Conservation (phyloP, 1,140 invertebrate species). For the Uloborus diversus region DNA sequence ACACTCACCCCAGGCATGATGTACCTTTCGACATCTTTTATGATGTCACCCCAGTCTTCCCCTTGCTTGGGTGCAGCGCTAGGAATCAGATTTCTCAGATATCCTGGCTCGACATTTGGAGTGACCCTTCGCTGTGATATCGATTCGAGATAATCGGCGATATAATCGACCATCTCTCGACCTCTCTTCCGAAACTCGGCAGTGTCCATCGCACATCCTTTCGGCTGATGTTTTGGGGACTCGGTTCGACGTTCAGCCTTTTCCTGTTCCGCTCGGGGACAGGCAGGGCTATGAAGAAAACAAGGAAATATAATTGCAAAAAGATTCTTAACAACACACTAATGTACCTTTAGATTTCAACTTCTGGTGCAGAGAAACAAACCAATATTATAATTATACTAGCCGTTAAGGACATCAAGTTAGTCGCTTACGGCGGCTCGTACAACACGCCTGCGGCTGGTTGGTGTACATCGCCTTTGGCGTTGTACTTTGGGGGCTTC, state of each 20-base stretch:
- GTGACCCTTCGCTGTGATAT: constrained; percentile 82
- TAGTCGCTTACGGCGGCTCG: too few relatives aligned
- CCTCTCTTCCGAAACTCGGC: constrained; percentile 74
- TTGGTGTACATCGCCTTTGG: too few relatives aligned
- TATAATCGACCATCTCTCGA: constrained; percentile 98
- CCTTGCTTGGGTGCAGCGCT: constrained; percentile 82
- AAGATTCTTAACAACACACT: background rate
- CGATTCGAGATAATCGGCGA: constrained; percentile 92
- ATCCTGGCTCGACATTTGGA: constrained; percentile 90
- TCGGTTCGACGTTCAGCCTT: background rate
- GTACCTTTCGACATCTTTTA: constrained; percentile 91
- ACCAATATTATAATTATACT: too few relatives aligned
- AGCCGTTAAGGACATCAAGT: too few relatives aligned
- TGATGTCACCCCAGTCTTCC: constrained; percentile 91
- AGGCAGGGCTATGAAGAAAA: constrained; percentile 26
- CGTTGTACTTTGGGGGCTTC: too few relatives aligned
- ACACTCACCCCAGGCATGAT: constrained; percentile 93
- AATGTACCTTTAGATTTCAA: background rate
- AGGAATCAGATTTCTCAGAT: constrained; percentile 84
- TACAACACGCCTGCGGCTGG: too few relatives aligned
- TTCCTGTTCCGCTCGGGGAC: constrained; percentile 12
- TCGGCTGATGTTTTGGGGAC: constrained; percentile 5
- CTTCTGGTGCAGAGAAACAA: too few relatives aligned
- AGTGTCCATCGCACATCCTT: constrained; percentile 45
- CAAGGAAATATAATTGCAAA: background rate